Conservation (phyloP, 2,113 vertebrate species). For the Ramphastos sulfuratus region DNA sequence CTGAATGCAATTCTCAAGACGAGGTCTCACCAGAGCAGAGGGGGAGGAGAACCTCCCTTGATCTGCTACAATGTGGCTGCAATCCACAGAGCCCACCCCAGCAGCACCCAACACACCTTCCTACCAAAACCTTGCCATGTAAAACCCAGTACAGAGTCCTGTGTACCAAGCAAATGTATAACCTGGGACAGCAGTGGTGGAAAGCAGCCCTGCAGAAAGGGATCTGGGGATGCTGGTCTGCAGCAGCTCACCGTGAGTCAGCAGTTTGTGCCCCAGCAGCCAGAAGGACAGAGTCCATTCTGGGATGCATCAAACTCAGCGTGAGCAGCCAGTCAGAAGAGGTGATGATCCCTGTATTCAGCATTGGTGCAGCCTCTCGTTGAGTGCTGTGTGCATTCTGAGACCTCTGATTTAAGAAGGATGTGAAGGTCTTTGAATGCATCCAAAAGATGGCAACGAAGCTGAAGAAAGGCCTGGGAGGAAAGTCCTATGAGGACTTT, state of each 20-base stretch:
- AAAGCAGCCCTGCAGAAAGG: neutral
- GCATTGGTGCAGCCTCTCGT: too few relatives aligned
- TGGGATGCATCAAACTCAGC: neutral
- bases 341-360: too few relatives aligned
- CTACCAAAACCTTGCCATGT: neutral
- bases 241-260: fast-evolving
- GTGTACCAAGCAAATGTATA: neutral
- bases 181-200: neutral
- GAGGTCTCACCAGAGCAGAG: too few relatives aligned
- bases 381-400: too few relatives aligned
- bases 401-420: too few relatives aligned
- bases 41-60: too few relatives aligned
- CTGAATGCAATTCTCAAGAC: too few relatives aligned
- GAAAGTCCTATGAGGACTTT: neutral
- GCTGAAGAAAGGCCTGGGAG: neutral
- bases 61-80: neutral
- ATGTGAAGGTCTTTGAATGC: neutral
- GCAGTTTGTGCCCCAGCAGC: neutral
- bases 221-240: neutral
- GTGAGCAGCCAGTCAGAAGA: too few relatives aligned
- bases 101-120: neutral
- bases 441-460: neutral
- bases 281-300: neutral
- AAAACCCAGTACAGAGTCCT: neutral
- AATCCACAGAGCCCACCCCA: neutral